Conservation (phyloP, 2,888 invertebrate species). For the Deroplatys truncata region DNA sequence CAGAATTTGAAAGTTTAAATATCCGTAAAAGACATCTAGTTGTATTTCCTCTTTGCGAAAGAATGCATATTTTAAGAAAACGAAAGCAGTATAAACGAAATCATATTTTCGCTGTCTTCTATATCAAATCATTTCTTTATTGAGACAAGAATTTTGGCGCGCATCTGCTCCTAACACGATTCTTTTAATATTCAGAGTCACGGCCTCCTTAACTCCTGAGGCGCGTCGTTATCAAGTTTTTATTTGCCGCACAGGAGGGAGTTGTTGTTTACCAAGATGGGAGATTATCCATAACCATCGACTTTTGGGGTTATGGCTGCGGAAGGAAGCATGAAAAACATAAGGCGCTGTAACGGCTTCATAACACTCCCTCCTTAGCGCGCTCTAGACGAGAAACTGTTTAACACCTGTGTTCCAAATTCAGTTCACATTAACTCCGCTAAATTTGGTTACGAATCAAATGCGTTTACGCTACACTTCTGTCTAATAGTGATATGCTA, state of each 20-base stretch:
- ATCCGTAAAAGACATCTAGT: too few species aligned
- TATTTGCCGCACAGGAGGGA: not conserved
- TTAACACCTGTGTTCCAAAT: too few species aligned
- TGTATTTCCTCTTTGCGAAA: too few species aligned
- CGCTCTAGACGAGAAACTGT: too few species aligned
- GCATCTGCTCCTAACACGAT: not conserved
- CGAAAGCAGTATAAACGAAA: too few species aligned
- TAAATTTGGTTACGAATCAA: too few species aligned
- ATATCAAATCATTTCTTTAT: not conserved
- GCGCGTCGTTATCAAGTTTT: not conserved
- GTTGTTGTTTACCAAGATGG: not conserved
- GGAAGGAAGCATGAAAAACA: not conserved
- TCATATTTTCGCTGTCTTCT: too few species aligned
- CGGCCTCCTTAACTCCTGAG: not conserved
- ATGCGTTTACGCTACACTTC: too few species aligned
- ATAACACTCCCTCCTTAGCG: not conserved
- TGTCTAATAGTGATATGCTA: too few species aligned
- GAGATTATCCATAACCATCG: not conserved
- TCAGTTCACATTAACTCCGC: too few species aligned
- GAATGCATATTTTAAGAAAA: too few species aligned
- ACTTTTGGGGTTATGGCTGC: not conserved
- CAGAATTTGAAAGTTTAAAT: too few species aligned
- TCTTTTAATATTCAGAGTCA: not conserved
- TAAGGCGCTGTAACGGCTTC: not conserved
- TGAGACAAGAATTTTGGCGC: not conserved